Base-by-base conservation (phyloP, 2,797 vertebrate genomes). In the Phoxinus dragarum region DNA sequence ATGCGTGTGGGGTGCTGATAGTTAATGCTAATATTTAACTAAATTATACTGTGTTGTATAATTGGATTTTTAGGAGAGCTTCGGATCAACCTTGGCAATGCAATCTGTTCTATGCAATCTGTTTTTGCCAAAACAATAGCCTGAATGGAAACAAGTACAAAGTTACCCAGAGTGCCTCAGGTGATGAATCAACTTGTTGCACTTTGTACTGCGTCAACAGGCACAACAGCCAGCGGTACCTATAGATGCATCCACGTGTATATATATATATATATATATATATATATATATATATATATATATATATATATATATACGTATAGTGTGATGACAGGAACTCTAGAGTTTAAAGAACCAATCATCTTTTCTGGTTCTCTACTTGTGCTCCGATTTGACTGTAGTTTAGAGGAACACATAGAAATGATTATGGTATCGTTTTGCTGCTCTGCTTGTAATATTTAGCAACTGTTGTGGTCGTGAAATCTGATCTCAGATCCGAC, bases 41-140 rank as follows among this genome's bases (percentile, higher is more conserved):
- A 75, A 82, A 67, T 61, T 14, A 66, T 66, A 34, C 61, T 0
- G 19, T 64, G 69, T 74, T 64, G 56, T 40, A 49, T 38, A 40
- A 56, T 54, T 67, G 44, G 54, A 71, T 31, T 72, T 38, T 75
- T 7, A 49, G 68, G 59, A 87, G 47, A 49, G 73, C 80, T 77
- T 71, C n/a, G 74, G 31, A 81, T 59, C 76, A 68, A 67, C 59
- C 16, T 87, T 84, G 77, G 34, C 78, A 68, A 80, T 80, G 67
- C 47, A 80, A 72, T 81, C 64, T 64, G 21, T 67, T 64, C 54
- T 66, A 85, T 80, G 76, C 68, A 85, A 69, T 64, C 68, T 80
- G 75, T 78, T 80, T 72, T 76, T 80, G 71, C 84, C 80, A 79
- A 85, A 85, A 82, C 74, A 77, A 68, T 11, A 69, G 66, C 76